These are phyloP conservation scores for Mya arenaria DNA, from an alignment of 1,140 invertebrate genomes.

Conservation along the genomic window DNA sequence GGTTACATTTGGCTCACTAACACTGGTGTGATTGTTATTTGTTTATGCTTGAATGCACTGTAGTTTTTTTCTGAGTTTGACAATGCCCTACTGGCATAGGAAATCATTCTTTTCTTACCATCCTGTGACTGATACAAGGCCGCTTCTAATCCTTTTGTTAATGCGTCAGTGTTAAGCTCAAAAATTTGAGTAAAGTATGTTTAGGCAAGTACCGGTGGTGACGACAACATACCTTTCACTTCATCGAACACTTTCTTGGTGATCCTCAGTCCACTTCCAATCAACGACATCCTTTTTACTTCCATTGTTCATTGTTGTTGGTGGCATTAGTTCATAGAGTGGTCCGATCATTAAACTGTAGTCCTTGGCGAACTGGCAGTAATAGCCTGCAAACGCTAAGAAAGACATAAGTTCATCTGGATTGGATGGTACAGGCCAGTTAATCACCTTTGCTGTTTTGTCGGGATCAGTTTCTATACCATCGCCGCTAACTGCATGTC, in stretches of 20 bases:
- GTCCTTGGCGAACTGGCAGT: slow-evolving; percentile 76
- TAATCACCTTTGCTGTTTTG: slow-evolving; percentile 78
- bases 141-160: slow-evolving; percentile 18
- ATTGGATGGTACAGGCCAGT: slow-evolving; percentile 66
- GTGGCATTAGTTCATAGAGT: slow-evolving; percentile 65
- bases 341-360: slow-evolving; percentile 73
- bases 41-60: slow-evolving; percentile 24
- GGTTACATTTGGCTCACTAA: too few species aligned
- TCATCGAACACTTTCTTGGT: slow-evolving; percentile 22
- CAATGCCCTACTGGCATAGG: slow-evolving; percentile 48
- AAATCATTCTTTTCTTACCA: slow-evolving; percentile 54
- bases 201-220: slow-evolving; percentile 32
- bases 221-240: slow-evolving; percentile 10
- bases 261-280: slow-evolving; percentile 14
- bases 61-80: slow-evolving; percentile 52
- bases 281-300: background rate
- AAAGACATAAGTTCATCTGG: slow-evolving; percentile 79
- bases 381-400: slow-evolving; percentile 81
- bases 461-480: slow-evolving; percentile 75
- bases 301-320: slow-evolving; percentile 24
- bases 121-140: slow-evolving; percentile 49
- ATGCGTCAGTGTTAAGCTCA: slow-evolving; percentile 46
- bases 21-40: too few species aligned
- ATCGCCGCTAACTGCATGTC: slow-evolving; percentile 56
- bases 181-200: background rate